A percentile compares a stretch with the other conserved stretches of the same genome.
phyloP scores from a whole-genome alignment of 2,888 invertebrate species.

The Thymelicus acteon region DNA sequence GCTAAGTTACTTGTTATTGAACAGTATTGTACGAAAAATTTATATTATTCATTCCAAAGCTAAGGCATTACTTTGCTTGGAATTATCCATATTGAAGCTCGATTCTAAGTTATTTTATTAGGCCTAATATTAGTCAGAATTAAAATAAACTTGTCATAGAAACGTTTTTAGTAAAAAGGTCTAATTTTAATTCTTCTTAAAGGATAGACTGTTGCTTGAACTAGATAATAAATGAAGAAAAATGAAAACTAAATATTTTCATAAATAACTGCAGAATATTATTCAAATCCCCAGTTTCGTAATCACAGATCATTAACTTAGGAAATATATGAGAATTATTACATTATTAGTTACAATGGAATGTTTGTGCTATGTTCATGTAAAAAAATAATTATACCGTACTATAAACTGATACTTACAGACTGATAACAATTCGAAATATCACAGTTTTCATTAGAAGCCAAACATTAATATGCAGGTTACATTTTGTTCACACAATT shows the following conservation, averaged over 20 bases:
- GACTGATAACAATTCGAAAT: slow-evolving; percentile 16
- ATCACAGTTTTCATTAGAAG: slow-evolving; percentile 20
- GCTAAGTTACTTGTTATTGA: no score
- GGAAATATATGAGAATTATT: neutral
- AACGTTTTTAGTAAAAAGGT: no score
- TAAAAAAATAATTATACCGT: neutral
- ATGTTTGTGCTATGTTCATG: slow-evolving; percentile 1
- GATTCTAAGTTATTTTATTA: neutral
- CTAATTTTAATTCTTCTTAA: no score
- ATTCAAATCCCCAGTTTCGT: neutral
- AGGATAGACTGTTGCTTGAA: no score
- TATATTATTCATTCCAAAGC: no score
- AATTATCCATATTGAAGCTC: no score
- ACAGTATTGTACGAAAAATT: no score
- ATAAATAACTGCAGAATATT: neutral
- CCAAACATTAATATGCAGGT: neutral
- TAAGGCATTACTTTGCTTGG: no score
- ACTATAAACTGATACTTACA: neutral
- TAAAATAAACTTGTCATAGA: no score
- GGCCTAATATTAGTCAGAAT: neutral
- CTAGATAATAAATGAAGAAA: no score
- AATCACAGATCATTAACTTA: slow-evolving; percentile 3
- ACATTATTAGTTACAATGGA: neutral
- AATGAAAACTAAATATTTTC: no score
- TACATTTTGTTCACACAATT: neutral